phyloP scores from a whole-genome alignment of 2,888 invertebrate genomes.

The Ochlodes sylvanus region DNA sequence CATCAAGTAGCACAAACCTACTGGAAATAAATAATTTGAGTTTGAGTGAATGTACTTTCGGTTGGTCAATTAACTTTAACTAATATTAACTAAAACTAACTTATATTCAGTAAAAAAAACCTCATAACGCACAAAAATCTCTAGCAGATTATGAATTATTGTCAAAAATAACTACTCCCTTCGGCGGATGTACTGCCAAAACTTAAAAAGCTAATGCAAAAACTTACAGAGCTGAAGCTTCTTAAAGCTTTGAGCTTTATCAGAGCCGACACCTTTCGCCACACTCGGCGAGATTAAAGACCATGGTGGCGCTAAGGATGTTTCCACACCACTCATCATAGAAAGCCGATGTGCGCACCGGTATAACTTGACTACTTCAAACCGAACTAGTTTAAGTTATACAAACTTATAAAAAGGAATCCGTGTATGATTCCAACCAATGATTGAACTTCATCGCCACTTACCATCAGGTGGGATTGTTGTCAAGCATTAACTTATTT shows the following conservation, averaged over 20 bases:
- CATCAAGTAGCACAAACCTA: too few relatives aligned
- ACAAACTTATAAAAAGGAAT: too few relatives aligned
- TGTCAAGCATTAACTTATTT: too few relatives aligned
- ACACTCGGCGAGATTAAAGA: conserved; percentile 58
- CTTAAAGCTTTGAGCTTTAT: conserved; percentile 27
- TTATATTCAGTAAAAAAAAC: too few relatives aligned
- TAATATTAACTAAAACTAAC: too few relatives aligned
- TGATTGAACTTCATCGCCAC: too few relatives aligned
- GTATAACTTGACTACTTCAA: conserved; percentile 39
- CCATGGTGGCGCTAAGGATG: conserved; percentile 58
- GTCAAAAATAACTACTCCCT: background rate
- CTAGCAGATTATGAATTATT: background rate
- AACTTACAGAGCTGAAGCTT: conserved; percentile 17
- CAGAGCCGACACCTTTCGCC: conserved; percentile 35
- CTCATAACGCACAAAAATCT: background rate
- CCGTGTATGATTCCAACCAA: too few relatives aligned
- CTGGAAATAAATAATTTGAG: too few relatives aligned
- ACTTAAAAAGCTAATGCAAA: conserved; percentile 28
- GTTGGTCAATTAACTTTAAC: too few relatives aligned
- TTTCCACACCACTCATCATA: conserved; percentile 45
- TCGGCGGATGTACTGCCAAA: conserved; percentile 29
- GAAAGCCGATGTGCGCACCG: conserved; percentile 40
- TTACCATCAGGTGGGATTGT: too few relatives aligned
- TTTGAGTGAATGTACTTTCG: background rate
- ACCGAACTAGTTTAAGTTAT: conserved; percentile 2